phyloP scores from a whole-genome alignment of 2,113 vertebrate species.

The Ivindomyrus marchei region DNA sequence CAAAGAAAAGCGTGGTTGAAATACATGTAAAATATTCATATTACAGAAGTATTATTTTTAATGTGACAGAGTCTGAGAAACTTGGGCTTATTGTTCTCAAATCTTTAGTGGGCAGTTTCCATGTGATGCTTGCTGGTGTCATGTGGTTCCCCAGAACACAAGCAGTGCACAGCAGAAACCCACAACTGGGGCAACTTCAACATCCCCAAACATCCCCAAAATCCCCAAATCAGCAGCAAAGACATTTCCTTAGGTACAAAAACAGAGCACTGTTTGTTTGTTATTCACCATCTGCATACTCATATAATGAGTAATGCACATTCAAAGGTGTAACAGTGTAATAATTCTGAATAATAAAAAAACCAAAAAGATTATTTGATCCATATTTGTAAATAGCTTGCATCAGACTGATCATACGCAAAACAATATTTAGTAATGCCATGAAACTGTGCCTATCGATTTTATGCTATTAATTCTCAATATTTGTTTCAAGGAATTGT shows the following conservation, averaged over 20 bases:
- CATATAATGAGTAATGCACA: neutral
- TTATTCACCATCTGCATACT: neutral
- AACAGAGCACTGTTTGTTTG: neutral
- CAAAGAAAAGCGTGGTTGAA: neutral
- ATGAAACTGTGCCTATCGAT: neutral
- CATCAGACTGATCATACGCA: neutral
- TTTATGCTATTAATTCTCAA: neutral
- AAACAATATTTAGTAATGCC: neutral
- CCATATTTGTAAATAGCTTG: neutral
- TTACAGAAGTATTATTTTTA: neutral
- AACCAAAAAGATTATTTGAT: neutral
- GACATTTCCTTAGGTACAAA: neutral
- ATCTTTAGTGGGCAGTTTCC: neutral
- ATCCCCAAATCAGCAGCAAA: neutral
- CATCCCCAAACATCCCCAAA: neutral
- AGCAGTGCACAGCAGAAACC: neutral
- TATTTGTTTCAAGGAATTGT: neutral
- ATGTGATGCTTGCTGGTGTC: slow-evolving; percentile 26
- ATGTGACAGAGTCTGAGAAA: neutral
- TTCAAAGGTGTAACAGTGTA: neutral
- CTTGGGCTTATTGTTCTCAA: neutral
- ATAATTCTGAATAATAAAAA: neutral
- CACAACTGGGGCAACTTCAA: neutral
- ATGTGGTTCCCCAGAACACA: slow-evolving; percentile 24
- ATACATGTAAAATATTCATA: neutral